Base-by-base conservation (phyloP, 2,113 vertebrate genomes). In the Amphiprion ocellaris region DNA sequence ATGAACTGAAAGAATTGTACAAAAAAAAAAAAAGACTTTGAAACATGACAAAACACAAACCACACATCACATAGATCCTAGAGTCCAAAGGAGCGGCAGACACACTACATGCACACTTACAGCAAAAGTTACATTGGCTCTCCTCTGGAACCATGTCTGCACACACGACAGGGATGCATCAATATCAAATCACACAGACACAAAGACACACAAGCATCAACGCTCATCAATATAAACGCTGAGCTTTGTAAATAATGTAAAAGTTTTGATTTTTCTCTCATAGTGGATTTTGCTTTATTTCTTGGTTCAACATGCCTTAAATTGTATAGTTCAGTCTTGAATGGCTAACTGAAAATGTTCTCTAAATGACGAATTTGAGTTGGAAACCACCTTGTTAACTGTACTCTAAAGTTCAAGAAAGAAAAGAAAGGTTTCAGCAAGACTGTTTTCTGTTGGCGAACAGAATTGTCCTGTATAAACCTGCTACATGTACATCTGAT, bases 301-400 rank as follows among this genome's bases (percentile, higher is more conserved):
- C 82, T 88, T 73, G 84, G 83, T 88, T 92, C 79, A 92, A 91
- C 92, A 94, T 94, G 95, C 95, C 94, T 95, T 95, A 94, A 94
- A 88, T 87, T 93, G 92, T 94, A 93, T 89, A 94, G 90, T 90
- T 87, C 54, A 69, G 85, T 89, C 83, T 69, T 63, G 73, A 80
- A 88, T 14, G 73, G 85, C 85, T 73, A 87, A 90, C 81, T 83
- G 87, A 84, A 87, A 81, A 78, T 75, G 49, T 77, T 86, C 41
- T 17, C 41, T 17, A 52, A 58, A 76, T 50, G 60, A 54, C 17
- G 11, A 77, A 44, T 81, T 81, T 83, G 60, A 84, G 82, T 90
- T 86, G 79, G 83, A 82, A 87, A 83, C 76, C 62, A 87, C 76
- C 82, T 75, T 0, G 77, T 81, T 61, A 59, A 73, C 69, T 79